These are phyloP conservation scores for Drosophila rellima DNA, from an alignment of 2,888 invertebrate species.

Conservation along the genomic window DNA sequence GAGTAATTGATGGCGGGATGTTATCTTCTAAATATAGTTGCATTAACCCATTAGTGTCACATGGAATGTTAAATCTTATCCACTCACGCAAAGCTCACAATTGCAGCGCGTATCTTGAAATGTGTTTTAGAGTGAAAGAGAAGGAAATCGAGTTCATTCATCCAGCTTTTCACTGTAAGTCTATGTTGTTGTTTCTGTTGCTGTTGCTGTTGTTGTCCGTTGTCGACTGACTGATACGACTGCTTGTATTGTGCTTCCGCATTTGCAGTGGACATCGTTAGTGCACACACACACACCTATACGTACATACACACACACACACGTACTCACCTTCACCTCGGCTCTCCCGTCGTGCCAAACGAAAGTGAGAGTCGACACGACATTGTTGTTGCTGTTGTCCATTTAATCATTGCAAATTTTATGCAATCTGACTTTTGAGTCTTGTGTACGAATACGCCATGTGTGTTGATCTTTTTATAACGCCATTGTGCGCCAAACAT, in stretches of 20 bases:
- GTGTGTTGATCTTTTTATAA: slow-evolving; percentile 67
- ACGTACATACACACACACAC: slow-evolving; percentile 1
- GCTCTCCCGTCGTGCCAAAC: slow-evolving; percentile 32
- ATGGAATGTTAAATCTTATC: slow-evolving; percentile 48
- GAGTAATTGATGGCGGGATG: slow-evolving; percentile 20
- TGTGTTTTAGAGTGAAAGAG: slow-evolving; percentile 12
- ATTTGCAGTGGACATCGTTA: slow-evolving; percentile 56
- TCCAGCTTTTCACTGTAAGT: slow-evolving; percentile 58
- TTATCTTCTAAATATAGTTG: slow-evolving; percentile 53
- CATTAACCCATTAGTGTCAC: slow-evolving; percentile 70
- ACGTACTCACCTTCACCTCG: background rate
- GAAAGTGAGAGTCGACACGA: slow-evolving; percentile 63
- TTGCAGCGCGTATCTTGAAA: slow-evolving; percentile 23
- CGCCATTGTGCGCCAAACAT: slow-evolving; percentile 52
- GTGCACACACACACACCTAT: slow-evolving; percentile 12
- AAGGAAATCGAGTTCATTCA: slow-evolving; percentile 65
- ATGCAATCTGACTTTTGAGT: slow-evolving; percentile 69
- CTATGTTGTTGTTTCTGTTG: slow-evolving; percentile 5
- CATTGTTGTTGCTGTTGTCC: slow-evolving; percentile 42
- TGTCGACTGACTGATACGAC: background rate
- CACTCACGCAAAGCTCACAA: slow-evolving; percentile 36
- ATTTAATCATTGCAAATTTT: slow-evolving; percentile 79
- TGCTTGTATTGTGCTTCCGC: slow-evolving; percentile 64
- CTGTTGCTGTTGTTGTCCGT: slow-evolving; percentile 11
- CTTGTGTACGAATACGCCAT: slow-evolving; percentile 8